These are phyloP conservation scores for Podarcis raffonei DNA, from an alignment of 2,113 vertebrate species.

Conservation along the genomic window DNA sequence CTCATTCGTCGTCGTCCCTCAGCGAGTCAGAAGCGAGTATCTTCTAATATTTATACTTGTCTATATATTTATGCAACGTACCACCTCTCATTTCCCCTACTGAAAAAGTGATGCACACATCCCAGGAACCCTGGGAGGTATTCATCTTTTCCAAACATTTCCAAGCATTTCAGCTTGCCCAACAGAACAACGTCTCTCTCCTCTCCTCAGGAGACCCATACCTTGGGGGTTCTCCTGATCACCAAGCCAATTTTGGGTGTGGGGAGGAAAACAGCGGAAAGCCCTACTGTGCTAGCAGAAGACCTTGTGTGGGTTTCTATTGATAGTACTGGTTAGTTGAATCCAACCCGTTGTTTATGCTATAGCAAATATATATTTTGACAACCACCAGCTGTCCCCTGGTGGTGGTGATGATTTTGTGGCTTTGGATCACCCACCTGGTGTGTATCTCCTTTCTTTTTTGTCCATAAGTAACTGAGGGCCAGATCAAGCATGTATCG, in stretches of 20 bases:
- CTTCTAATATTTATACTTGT: neutral
- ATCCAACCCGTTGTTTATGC: neutral
- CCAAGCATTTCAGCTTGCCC: too few species aligned
- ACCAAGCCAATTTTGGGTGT: too few species aligned
- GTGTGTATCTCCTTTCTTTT: neutral
- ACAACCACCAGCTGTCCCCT: neutral
- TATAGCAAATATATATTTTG: neutral
- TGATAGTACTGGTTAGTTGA: too few species aligned
- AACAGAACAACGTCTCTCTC: too few species aligned
- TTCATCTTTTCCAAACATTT: too few species aligned
- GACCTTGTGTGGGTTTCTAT: too few species aligned
- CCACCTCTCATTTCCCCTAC: neutral
- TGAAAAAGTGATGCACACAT: neutral
- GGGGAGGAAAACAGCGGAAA: too few species aligned
- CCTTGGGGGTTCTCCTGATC: too few species aligned
- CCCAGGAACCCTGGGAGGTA: neutral
- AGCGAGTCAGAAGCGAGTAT: too few species aligned
- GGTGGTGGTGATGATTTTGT: neutral
- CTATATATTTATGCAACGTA: neutral
- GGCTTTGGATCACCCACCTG: neutral
- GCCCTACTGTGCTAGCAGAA: too few species aligned
- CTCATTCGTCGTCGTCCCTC: too few species aligned
- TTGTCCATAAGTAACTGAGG: neutral
- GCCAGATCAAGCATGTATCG: neutral
- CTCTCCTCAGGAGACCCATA: too few species aligned